These are phyloP conservation scores for Lophius piscatorius DNA, from an alignment of 2,113 vertebrate genomes.

Conservation along the genomic window DNA sequence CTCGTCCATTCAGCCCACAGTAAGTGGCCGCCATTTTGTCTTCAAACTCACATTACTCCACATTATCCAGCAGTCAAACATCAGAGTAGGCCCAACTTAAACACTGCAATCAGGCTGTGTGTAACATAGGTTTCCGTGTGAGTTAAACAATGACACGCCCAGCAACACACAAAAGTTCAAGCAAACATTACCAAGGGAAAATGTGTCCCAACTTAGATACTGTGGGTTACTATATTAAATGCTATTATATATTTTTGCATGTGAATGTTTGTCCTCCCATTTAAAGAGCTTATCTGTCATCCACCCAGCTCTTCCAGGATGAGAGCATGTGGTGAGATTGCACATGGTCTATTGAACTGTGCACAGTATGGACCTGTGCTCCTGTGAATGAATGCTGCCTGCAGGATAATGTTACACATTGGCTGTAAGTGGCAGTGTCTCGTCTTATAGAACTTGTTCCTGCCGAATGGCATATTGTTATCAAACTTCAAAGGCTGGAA, in stretches of 20 bases:
- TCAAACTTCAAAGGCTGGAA: too few species aligned
- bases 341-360: too few species aligned
- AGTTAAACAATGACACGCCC: slow-evolving; percentile 55
- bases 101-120: slow-evolving; percentile 54
- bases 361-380: too few species aligned
- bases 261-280: too few species aligned
- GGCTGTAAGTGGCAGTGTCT: too few species aligned
- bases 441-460: too few species aligned
- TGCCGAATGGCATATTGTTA: too few species aligned
- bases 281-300: neutral
- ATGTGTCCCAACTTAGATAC: neutral
- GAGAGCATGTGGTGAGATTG: fast-evolving
- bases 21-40: slow-evolving; percentile 7
- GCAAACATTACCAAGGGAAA: neutral
- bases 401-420: too few species aligned
- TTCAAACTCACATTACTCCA: slow-evolving; percentile 22
- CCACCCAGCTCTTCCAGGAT: neutral
- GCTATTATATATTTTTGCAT: neutral
- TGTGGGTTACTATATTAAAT: neutral
- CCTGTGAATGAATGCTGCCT: too few species aligned
- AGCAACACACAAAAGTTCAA: slow-evolving; percentile 11
- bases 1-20: slow-evolving; percentile 5
- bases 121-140: slow-evolving; percentile 24
- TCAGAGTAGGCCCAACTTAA: slow-evolving; percentile 49
- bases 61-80: slow-evolving; percentile 36